Percentiles rank a stretch among this genome's conserved stretches.
Conservation (phyloP, 2,888 invertebrate species). For the Dorcus hopei region DNA sequence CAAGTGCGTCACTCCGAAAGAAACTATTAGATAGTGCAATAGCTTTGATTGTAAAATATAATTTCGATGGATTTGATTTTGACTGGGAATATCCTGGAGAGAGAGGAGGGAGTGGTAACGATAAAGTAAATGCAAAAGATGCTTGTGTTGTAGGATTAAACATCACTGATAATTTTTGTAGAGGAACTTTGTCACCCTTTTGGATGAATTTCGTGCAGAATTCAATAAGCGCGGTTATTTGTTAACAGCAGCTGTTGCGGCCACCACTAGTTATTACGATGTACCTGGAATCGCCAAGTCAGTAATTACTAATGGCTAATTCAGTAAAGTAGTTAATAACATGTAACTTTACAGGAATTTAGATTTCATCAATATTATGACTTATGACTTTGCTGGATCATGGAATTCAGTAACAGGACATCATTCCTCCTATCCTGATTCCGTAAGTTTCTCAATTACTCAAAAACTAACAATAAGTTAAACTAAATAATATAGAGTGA, state of each 20-base stretch:
- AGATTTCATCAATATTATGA: constrained; percentile 49
- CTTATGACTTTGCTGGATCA: constrained; percentile 68
- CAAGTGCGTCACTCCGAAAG: constrained; percentile 52
- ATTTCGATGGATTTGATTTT: constrained; percentile 68
- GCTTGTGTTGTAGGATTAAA: too few species aligned
- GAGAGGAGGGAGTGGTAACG: constrained; percentile 47
- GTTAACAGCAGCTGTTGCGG: constrained; percentile 59
- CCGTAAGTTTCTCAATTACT: constrained; percentile 26
- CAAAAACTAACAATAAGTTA: too few species aligned
- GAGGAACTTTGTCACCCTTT: constrained; percentile 47
- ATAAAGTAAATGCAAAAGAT: constrained; percentile 27
- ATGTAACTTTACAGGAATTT: too few species aligned
- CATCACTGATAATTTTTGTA: not conserved
- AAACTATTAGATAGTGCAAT: constrained; percentile 58
- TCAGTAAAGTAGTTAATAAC: too few species aligned
- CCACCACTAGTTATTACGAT: constrained; percentile 54
- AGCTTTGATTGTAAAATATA: constrained; percentile 53
- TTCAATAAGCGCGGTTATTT: constrained; percentile 54
- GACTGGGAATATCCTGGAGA: constrained; percentile 71
- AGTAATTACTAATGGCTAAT: not conserved
- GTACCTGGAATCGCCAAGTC: constrained; percentile 57
- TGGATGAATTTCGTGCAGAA: constrained; percentile 54
- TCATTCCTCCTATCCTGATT: constrained; percentile 59
- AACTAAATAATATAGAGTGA: too few species aligned
- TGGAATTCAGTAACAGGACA: constrained; percentile 64